These are phyloP conservation scores for Drosophila suboccidentalis DNA, from an alignment of 2,888 invertebrate species.

Conservation along the genomic window DNA sequence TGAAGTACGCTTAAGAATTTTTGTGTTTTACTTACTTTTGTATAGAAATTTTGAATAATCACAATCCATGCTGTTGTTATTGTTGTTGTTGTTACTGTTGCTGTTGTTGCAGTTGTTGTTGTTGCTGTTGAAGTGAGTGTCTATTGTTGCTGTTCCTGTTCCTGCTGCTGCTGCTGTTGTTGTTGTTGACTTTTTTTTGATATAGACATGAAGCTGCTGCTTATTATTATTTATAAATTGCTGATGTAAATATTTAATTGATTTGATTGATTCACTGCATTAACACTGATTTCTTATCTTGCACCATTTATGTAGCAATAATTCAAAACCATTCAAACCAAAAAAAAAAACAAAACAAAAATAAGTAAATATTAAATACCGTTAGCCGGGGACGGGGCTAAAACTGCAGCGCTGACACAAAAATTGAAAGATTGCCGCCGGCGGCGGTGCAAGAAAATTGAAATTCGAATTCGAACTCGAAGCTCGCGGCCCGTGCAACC, in stretches of 20 bases:
- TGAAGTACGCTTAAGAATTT: not conserved
- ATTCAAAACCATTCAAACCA: conserved; percentile 14
- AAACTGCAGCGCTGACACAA: conserved; percentile 52
- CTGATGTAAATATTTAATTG: conserved; percentile 41
- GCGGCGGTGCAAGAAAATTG: conserved; percentile 39
- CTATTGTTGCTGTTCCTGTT: conserved; percentile 20
- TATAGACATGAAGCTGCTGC: conserved; percentile 45
- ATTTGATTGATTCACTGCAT: conserved; percentile 58
- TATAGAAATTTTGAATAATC: conserved; percentile 75
- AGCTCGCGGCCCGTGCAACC: conserved; percentile 36
- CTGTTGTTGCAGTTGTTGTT: conserved; percentile 4
- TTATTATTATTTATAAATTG: conserved; percentile 18
- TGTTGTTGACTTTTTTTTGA: conserved; percentile 24
- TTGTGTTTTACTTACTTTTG: conserved; percentile 67
- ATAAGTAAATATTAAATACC: conserved; percentile 35
- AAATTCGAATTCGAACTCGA: conserved; percentile 39
- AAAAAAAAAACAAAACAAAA: conserved; percentile 6
- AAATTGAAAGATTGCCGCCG: conserved; percentile 52
- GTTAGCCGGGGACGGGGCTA: conserved; percentile 33
- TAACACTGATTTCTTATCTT: conserved; percentile 10
- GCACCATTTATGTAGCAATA: conserved; percentile 45
- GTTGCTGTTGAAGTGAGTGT: conserved; percentile 13
- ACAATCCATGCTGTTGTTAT: conserved; percentile 61
- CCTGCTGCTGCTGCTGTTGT: conserved; percentile 7
- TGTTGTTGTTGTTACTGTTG: not conserved